phyloP scores from a whole-genome alignment of 2,113 vertebrate genomes.

The Gymnarchus niloticus region DNA sequence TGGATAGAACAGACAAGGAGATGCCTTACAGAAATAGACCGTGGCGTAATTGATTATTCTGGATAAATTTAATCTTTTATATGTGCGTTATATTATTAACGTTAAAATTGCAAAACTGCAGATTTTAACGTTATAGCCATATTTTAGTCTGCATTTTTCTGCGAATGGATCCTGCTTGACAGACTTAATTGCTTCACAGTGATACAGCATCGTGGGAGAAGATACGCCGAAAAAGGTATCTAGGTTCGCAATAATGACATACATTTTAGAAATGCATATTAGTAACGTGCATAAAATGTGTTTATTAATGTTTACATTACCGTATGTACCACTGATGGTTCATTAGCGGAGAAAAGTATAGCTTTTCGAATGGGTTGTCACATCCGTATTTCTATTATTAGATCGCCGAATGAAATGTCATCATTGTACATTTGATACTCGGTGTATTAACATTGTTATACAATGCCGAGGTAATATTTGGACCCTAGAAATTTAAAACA shows the following conservation, averaged over 20 bases:
- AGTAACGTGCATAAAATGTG: not conserved
- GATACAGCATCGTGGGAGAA: slow-evolving; percentile 66
- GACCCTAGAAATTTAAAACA: not conserved
- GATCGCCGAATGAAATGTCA: not conserved
- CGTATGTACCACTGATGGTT: not conserved
- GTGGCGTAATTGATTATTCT: not conserved
- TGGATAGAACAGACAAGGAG: not conserved
- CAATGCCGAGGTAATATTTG: not conserved
- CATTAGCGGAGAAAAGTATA: not conserved
- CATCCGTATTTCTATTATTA: not conserved
- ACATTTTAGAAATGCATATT: not conserved
- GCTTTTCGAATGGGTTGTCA: not conserved
- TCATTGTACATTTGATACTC: not conserved
- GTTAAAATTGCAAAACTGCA: not conserved
- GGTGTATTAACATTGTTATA: not conserved
- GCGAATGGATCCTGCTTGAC: slow-evolving; percentile 43
- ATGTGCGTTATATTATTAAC: not conserved
- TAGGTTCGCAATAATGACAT: slow-evolving; percentile 8
- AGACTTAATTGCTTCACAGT: slow-evolving; percentile 46
- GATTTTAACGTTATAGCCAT: not conserved
- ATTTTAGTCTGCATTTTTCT: not conserved
- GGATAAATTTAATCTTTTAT: not conserved
- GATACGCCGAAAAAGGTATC: slow-evolving; percentile 38
- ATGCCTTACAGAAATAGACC: not conserved
- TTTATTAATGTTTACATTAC: not conserved